These are phyloP conservation scores for Atta colombica DNA, from an alignment of 1,140 invertebrate genomes.

Conservation along the genomic window DNA sequence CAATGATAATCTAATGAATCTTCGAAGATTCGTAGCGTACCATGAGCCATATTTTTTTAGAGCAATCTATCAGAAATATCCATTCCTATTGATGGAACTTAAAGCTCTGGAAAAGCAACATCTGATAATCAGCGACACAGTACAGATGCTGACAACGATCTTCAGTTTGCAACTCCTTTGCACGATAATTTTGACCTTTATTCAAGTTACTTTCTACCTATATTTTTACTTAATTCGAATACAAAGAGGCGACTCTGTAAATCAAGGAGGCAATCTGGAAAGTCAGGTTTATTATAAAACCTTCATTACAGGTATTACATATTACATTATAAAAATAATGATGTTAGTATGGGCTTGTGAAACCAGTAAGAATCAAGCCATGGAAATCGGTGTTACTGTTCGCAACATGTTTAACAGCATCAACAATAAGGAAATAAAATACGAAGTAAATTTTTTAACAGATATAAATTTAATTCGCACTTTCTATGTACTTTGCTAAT, in stretches of 20 bases:
- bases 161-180: slow-evolving; percentile 76
- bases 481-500: background rate
- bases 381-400: background rate
- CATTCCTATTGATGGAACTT: slow-evolving; percentile 58
- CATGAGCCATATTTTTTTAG: slow-evolving; percentile 74
- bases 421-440: background rate
- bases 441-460: background rate
- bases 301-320: background rate
- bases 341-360: slow-evolving; percentile 2
- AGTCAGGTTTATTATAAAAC: background rate
- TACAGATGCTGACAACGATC: slow-evolving; percentile 11
- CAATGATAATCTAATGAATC: background rate
- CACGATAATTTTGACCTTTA: slow-evolving; percentile 76
- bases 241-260: background rate
- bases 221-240: slow-evolving; percentile 79
- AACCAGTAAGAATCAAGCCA: background rate
- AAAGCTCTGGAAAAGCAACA: background rate
- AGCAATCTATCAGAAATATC: slow-evolving; percentile 74
- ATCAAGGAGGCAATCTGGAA: background rate
- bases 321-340: background rate
- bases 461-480: background rate
- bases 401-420: background rate
- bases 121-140: background rate
- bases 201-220: slow-evolving; percentile 79
- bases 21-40: background rate